A percentile compares a stretch with the other conserved stretches of the same genome.
phyloP scores from a whole-genome alignment of 2,113 vertebrate species.

The Gila orcuttii region DNA sequence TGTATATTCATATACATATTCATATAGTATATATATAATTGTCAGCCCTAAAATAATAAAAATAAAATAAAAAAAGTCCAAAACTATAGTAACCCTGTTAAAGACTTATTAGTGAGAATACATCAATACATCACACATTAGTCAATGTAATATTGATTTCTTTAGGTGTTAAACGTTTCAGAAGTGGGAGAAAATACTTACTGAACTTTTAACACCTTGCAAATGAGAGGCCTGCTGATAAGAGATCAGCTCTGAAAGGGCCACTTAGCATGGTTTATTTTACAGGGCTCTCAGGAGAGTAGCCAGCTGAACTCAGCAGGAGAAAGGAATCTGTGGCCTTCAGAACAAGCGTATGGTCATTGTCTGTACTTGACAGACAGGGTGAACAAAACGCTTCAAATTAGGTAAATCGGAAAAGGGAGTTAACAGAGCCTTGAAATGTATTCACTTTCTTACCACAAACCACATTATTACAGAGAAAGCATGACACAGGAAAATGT shows the following conservation, averaged over 20 bases:
- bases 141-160: background rate
- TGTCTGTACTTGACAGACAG: constrained; percentile 32
- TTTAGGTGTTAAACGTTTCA: background rate
- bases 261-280: constrained; percentile 45
- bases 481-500: background rate
- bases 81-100: no score
- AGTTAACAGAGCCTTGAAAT: constrained; percentile 12
- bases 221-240: constrained; percentile 20
- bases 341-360: constrained; percentile 15
- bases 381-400: background rate
- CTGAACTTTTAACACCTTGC: constrained; percentile 4
- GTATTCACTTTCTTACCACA: background rate
- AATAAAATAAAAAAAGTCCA: background rate
- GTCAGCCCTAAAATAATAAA: background rate
- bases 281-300: constrained; percentile 15
- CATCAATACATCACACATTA: background rate
- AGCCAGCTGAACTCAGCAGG: constrained; percentile 25
- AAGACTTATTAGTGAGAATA: background rate
- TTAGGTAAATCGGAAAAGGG: background rate
- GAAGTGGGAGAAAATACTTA: background rate
- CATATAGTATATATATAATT: no score
- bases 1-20: no score
- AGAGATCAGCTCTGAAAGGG: constrained; percentile 26
- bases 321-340: constrained; percentile 24
- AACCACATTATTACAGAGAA: constrained; percentile 1